Conservation (phyloP, 1,140 invertebrate species). For the Danaus melanippus region DNA sequence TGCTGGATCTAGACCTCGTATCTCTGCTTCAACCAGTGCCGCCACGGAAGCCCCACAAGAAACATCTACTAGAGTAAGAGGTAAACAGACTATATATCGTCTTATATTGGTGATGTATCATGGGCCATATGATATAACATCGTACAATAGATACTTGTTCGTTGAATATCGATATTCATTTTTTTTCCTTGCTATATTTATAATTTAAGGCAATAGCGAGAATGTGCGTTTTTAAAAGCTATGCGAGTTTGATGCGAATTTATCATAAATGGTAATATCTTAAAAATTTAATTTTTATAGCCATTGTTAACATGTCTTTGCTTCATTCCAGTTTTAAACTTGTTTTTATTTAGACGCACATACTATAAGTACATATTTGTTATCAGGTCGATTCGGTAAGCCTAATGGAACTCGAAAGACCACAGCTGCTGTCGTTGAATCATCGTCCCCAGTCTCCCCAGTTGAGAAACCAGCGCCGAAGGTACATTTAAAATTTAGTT, state of each 20-base stretch:
- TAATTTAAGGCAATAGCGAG: conserved; percentile 29
- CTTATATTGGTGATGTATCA: too few species aligned
- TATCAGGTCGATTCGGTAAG: conserved; percentile 60
- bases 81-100: conserved; percentile 29
- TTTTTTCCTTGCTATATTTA: conserved; percentile 6
- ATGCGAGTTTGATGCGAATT: conserved; percentile 32
- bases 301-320: too few species aligned
- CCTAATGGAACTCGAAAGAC: conserved; percentile 43
- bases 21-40: conserved; percentile 37
- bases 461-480: conserved; percentile 52
- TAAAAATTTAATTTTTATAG: too few species aligned
- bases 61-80: conserved; percentile 52
- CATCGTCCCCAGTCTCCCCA: conserved; percentile 32
- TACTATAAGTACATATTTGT: conserved; percentile 38
- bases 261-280: conserved; percentile 1
- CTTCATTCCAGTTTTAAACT: neutral
- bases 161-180: conserved; percentile 4
- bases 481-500: conserved; percentile 29
- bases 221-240: conserved; percentile 32
- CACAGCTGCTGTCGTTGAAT: conserved; percentile 29
- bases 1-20: conserved; percentile 39
- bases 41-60: conserved; percentile 56
- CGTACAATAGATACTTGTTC: too few species aligned
- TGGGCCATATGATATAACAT: neutral
- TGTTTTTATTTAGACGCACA: conserved; percentile 6